Percentiles rank a stretch among this genome's conserved stretches.
Evolutionary conservation across 2,888 invertebrate species (phyloP).

Genomic region (Drosophila sordidapex): DNA sequence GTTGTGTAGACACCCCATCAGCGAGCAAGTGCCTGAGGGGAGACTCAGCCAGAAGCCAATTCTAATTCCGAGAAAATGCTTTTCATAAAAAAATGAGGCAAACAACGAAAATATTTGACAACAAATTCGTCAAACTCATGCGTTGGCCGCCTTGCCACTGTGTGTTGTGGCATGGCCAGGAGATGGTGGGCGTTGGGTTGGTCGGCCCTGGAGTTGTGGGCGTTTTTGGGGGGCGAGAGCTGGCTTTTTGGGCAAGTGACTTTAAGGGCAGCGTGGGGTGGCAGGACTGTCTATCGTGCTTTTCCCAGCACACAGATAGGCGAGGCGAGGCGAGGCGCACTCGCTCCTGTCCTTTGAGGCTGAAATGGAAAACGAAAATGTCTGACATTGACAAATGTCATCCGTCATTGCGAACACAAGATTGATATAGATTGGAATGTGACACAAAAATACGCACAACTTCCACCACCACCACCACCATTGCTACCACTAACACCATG

Average conservation of each 20-base stretch:
- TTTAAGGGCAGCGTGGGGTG: conserved; percentile 55
- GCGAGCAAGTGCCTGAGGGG: conserved; percentile 28
- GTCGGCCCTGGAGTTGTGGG: conserved; percentile 27
- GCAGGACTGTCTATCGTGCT: conserved; percentile 34
- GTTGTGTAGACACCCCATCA: conserved; percentile 2
- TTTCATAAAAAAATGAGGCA: conserved; percentile 69
- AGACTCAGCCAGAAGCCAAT: conserved; percentile 60
- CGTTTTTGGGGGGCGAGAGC: conserved; percentile 31
- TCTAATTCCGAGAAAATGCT: conserved; percentile 75
- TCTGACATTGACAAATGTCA: conserved; percentile 86
- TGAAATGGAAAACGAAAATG: conserved; percentile 84
- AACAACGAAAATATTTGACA: conserved; percentile 81
- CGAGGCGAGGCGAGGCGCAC: conserved; percentile 30
- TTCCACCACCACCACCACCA: conserved; percentile 54
- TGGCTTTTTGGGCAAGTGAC: conserved; percentile 66
- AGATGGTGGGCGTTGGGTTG: conserved; percentile 24
- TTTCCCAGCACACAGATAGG: conserved; percentile 20
- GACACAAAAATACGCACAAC: conserved; percentile 84
- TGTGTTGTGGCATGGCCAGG: conserved; percentile 31
- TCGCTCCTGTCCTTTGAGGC: conserved; percentile 71
- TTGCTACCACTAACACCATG: conserved; percentile 17
- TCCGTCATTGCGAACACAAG: conserved; percentile 86
- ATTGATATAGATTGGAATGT: conserved; percentile 86
- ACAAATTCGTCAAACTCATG: conserved; percentile 81
- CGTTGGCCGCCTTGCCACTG: conserved; percentile 48